Evolutionary conservation across 2,888 invertebrate genomes (phyloP), one percentile per base, ranked within the genome.

Genomic region (Aphodius sticticus): DNA sequence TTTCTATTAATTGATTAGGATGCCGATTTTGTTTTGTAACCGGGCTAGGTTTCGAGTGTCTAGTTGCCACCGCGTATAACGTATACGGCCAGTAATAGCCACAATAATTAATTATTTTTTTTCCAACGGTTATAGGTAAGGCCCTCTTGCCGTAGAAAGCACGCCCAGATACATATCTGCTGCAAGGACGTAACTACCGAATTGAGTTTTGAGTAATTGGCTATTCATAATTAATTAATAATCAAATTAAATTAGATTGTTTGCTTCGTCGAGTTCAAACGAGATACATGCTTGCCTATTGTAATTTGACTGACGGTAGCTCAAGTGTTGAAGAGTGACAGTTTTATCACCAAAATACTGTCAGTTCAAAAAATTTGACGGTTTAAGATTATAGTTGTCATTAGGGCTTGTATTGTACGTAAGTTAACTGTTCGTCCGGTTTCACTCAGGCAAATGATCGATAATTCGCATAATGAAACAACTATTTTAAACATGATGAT

Each of bases 21-120:
- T 75, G 78, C 76, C 75, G 76, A 78, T 76, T 78, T 78, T 78
- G 78, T 78, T 78, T 78, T 76, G 78, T 78, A 78, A 78, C 76
- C 53, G 53, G 53, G 53, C 53, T 53, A 53, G 2, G 53, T 26
- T 26, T 26, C 26, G 26, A 26, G 26, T 26, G 26, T 26, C 26
- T 26, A 26, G 26, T 53, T 53, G 53, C 9, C 12, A 53, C 53
- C 12, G 53, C 12, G 53, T 9, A 53, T 53, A 53, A 53, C 53
- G 53, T 9, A 53, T 53, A 53, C 53, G 53, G 12, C 53, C 53
- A 53, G 53, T 12, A 53, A 53, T 53, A 53, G 53, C 53, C 53
- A 53, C 53, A 53, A 53, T 53, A 53, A 53, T 53, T 53, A 53
- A 53, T 53, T 53, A 53, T 53, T 53, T 53, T 53, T 53, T 53